Evolutionary conservation across 2,888 invertebrate species (phyloP), one percentile per base, ranked within the genome.

Genomic region (Amorpha juglandis): DNA sequence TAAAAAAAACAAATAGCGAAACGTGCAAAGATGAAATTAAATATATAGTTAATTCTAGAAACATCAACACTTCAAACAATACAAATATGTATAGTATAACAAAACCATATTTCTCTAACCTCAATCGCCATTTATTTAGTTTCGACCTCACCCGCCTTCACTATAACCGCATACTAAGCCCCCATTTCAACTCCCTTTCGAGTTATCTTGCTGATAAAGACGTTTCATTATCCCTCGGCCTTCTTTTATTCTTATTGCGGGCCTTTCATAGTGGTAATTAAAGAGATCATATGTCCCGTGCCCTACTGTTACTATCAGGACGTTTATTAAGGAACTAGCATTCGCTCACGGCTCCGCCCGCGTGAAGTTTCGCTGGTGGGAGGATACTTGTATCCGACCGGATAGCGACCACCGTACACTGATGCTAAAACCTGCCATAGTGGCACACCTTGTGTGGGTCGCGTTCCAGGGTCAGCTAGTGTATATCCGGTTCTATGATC

Each of bases 201-300:
- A 74, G 75, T 81, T 83, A 83, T 87, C 82, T 81, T 70, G 69
- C 71, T 82, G 84, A 86, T 88, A 86, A 84, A 86, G 83, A 77
- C 79, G 76, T 87, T 86, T 84, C 83, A 86, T 88, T 84, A 83
- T 84, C 80, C 80, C 82, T 82, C 82, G 81, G 81, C 79, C 79
- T 81, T 79, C 76, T 80, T 82, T 82, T 79, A 64, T 64, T 62
- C 62, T 67, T 67, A 50, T 63, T 69, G 67, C 65, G 52, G 68
- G 71, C 69, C 71, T 75, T 79, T 77, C 78, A 78, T 82, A 78
- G 80, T 79, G 78, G 78, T 80, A 82, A 85, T 84, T 85, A 84
- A 79, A 74, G 71, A 73, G 74, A 74, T 72, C 73, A 72, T 67
- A 78, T 76, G 74, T 76, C 74, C 73, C 72, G 72, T 74, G 78